Evolutionary conservation across 2,888 invertebrate species (phyloP), one percentile per base, ranked within the genome.

Genomic region (Netelia inedita): DNA sequence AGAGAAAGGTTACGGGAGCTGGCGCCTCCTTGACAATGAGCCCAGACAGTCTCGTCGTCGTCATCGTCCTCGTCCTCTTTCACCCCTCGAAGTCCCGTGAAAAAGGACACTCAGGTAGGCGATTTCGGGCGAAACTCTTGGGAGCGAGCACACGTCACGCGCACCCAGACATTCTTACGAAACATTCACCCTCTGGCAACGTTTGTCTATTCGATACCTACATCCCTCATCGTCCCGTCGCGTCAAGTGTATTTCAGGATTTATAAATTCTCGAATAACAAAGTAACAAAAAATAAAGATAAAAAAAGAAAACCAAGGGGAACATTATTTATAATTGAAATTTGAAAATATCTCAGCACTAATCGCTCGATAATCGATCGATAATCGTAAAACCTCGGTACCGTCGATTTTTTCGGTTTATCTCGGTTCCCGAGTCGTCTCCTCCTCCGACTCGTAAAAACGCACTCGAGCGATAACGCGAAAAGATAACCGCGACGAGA

Each of bases 1-100:
- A 43, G 23, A 68, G 28, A 80, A 82, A 83, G 83, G 88, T 85
- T 86, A 82, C 79, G 85, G 85, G 83, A 85, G 87, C 89, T 89
- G 90, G 90, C 90, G 90, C 90, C 90, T 89, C 53, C 85, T 86
- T 89, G 87, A 90, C 90, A 89, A 90, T 90, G 68, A 89, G 87
- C 82, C 87, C 86, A 86, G 88, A 88, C 89, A 87, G 88, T 87
- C 88, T 85, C 72, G 76, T 72, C 61, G 55, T 71, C 35, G 63
- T 63, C 63, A 63, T 53, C 46, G 28, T 19, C 41, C 69, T 63
- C 41, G 53, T 55, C 65, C 43, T 46, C 21, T 21, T 59, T 86
- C 86, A 83, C 84, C 75, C 75, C 80, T 74, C 63, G 82, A 85
- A 87, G 86, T 87, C 85, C 88, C 83, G 82, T 82, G 87, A 84